These are phyloP conservation scores for Phylloscopus whistleri DNA, from an alignment of 2,113 vertebrate genomes.

Conservation along the genomic window DNA sequence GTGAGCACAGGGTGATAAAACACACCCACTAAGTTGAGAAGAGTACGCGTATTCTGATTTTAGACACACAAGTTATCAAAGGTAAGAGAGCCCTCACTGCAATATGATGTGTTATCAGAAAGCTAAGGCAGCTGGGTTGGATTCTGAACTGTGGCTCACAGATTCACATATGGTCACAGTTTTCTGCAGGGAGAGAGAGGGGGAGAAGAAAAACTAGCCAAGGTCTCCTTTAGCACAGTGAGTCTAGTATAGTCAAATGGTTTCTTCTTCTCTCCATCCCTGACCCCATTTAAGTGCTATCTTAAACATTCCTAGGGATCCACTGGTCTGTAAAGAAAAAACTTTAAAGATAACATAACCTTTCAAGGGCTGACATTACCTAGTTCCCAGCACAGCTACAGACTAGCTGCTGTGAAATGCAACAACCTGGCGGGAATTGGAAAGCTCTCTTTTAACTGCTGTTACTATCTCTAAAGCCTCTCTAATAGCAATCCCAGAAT, in stretches of 20 bases:
- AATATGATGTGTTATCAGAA: constrained; percentile 69
- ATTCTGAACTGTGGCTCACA: constrained; percentile 62
- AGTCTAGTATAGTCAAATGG: not conserved
- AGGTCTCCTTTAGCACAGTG: constrained; percentile 1
- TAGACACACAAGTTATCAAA: constrained; percentile 55
- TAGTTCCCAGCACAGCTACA: not conserved
- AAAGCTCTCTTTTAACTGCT: constrained; percentile 39
- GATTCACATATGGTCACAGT: constrained; percentile 64
- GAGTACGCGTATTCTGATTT: constrained; percentile 53
- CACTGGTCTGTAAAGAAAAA: constrained; percentile 4
- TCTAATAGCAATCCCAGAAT: constrained; percentile 49
- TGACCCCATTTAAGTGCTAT: constrained; percentile 35
- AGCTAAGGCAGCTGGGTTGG: constrained; percentile 63
- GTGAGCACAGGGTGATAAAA: constrained; percentile 38
- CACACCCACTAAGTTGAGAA: constrained; percentile 8
- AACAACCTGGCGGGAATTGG: constrained; percentile 38
- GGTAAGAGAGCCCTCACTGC: constrained; percentile 18
- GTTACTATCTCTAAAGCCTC: constrained; percentile 32
- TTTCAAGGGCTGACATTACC: constrained; percentile 9
- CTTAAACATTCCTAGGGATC: constrained; percentile 6
- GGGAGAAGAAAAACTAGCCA: rapidly evolving
- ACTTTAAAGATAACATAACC: constrained; percentile 40
- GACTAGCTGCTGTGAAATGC: constrained; percentile 35
- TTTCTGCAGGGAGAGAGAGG: not conserved
- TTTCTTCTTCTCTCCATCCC: not conserved